Conservation (phyloP, 64 coral and sea anemone species). For the Astreopora myriophthalma region DNA sequence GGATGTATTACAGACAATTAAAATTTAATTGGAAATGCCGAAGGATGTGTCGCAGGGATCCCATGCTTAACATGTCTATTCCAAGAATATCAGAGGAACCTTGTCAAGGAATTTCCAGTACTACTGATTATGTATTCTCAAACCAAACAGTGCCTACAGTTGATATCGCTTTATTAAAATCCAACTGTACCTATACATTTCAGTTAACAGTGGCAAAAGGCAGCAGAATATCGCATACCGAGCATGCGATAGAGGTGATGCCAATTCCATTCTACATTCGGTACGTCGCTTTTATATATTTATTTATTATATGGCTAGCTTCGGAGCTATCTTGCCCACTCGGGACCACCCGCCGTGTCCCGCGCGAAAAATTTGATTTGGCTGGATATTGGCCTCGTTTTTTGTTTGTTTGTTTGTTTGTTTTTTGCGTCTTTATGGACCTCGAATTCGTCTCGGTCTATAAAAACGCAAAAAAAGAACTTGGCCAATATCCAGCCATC, state of each 20-base stretch:
- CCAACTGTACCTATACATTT: constrained; percentile 47
- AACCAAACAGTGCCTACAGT: not conserved
- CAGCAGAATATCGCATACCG: not conserved
- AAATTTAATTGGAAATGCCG: constrained; percentile 60
- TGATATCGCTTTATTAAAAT: constrained; percentile 17
- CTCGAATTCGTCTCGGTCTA: no score
- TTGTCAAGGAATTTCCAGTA: constrained; percentile 35
- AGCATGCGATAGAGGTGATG: not conserved
- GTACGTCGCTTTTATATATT: no score
- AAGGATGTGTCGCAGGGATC: not conserved
- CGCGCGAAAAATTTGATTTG: no score
- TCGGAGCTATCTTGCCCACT: no score
- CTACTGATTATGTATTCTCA: not conserved
- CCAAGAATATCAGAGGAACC: not conserved
- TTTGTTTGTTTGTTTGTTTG: no score
- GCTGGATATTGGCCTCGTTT: no score
- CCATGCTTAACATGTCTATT: not conserved
- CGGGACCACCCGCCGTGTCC: no score
- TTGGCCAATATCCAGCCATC: no score
- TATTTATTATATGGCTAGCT: no score
- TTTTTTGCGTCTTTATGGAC: no score
- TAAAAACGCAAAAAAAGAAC: no score
- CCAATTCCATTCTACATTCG: not conserved
- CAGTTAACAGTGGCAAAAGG: constrained; percentile 16
- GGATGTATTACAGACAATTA: not conserved